Evolutionary conservation across 92 coral and sea anemone species (phyloP).

Genomic region (Siderastrea radians): DNA sequence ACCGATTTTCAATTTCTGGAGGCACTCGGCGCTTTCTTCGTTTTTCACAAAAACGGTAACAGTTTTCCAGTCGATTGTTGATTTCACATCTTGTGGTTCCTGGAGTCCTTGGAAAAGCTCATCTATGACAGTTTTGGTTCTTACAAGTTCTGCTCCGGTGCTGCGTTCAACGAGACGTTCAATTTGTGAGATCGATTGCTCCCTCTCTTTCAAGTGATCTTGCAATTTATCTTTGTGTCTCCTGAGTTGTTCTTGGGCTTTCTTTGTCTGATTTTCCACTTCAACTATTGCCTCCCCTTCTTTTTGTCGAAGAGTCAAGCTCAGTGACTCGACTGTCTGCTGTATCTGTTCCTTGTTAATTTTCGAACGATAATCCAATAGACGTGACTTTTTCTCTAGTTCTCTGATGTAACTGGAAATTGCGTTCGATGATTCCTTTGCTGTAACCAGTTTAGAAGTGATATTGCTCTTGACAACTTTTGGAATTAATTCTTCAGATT

Average conservation of each 20-base stretch:
- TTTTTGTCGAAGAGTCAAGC: neutral
- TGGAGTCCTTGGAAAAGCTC: neutral
- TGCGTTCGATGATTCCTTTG: neutral
- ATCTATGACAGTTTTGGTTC: neutral
- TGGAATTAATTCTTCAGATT: constrained; percentile 2
- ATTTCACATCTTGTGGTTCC: neutral
- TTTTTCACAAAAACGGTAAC: neutral
- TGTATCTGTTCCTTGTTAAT: neutral
- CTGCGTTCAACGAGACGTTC: neutral
- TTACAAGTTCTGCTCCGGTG: neutral
- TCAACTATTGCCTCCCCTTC: too few species aligned
- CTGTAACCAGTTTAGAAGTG: neutral
- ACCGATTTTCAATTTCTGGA: neutral
- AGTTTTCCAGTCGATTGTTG: neutral
- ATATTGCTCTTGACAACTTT: constrained; percentile 6
- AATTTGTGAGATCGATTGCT: neutral
- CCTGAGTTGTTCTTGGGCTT: too few species aligned
- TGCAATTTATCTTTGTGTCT: neutral
- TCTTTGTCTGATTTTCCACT: too few species aligned
- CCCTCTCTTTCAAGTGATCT: neutral
- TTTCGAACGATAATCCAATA: neutral
- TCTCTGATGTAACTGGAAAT: neutral
- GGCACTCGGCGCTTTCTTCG: neutral
- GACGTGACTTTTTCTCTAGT: neutral
- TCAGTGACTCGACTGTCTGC: neutral